Conservation (phyloP, 2,113 vertebrate species). For the Harpagus bidentatus region DNA sequence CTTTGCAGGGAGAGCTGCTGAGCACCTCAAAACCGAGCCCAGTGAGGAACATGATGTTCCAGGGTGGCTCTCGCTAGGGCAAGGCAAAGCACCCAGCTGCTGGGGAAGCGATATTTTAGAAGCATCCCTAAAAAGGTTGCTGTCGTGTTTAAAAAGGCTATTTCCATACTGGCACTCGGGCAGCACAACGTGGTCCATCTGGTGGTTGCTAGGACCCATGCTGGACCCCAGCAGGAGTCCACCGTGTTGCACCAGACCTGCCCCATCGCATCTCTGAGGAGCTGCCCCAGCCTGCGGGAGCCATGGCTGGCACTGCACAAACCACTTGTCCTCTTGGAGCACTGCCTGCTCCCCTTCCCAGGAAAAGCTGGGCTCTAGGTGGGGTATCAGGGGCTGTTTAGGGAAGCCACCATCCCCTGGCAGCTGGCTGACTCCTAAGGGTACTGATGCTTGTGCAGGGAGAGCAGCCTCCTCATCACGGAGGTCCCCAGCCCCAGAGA, state of each 20-base stretch:
- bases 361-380: background rate
- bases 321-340: background rate
- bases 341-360: background rate
- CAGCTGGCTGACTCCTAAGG: background rate
- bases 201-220: background rate
- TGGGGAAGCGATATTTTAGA: background rate
- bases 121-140: background rate
- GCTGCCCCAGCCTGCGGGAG: background rate
- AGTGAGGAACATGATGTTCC: slow-evolving; percentile 24
- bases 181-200: background rate
- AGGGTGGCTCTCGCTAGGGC: background rate
- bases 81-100: background rate
- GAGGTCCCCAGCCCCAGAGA: background rate
- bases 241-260: background rate
- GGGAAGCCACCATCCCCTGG: background rate
- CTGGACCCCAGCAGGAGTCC: background rate
- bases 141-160: background rate
- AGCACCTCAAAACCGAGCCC: background rate
- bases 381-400: background rate
- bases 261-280: background rate
- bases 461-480: background rate
- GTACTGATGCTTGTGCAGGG: background rate
- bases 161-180: background rate
- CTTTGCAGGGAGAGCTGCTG: background rate
- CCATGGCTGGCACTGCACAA: slow-evolving; percentile 3